Conservation (phyloP, 2,888 invertebrate genomes). For the Margaritifera margaritifera region DNA sequence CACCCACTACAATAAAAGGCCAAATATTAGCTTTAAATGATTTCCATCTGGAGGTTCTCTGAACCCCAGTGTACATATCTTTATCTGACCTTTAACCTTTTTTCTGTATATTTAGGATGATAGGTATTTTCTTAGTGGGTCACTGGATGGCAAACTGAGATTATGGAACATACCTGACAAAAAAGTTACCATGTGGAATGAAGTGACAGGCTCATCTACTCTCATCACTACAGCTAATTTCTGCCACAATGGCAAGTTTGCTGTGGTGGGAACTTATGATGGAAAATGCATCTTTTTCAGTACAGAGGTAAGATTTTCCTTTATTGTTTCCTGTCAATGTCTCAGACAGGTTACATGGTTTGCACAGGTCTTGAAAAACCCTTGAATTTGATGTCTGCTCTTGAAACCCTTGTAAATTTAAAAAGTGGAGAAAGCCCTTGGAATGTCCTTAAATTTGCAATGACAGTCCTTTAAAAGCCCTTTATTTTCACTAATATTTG, state of each 20-base stretch:
- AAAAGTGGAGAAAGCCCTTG: no score
- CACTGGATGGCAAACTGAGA: conserved; percentile 97
- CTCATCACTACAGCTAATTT: conserved; percentile 97
- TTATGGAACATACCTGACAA: conserved; percentile 99
- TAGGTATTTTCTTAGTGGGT: conserved; percentile 94
- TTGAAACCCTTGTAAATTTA: no score
- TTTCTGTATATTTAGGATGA: conserved; percentile 74
- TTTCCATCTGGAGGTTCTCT: neutral
- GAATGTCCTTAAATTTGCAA: no score
- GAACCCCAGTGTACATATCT: neutral
- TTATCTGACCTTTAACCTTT: neutral
- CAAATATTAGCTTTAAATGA: neutral
- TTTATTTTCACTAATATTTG: no score
- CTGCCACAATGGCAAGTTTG: conserved; percentile 97
- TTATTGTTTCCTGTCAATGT: no score
- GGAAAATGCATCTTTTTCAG: conserved; percentile 98
- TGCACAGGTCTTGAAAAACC: no score
- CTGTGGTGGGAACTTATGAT: conserved; percentile 98
- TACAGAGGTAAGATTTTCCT: conserved; percentile 80
- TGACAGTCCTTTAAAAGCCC: no score
- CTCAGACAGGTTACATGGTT: no score
- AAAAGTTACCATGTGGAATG: conserved; percentile 98
- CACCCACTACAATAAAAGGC: neutral
- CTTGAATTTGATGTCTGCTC: no score
- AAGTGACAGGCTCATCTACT: conserved; percentile 83